Evolutionary conservation across 2,113 vertebrate genomes (phyloP).

Genomic region (Corapipo altera): DNA sequence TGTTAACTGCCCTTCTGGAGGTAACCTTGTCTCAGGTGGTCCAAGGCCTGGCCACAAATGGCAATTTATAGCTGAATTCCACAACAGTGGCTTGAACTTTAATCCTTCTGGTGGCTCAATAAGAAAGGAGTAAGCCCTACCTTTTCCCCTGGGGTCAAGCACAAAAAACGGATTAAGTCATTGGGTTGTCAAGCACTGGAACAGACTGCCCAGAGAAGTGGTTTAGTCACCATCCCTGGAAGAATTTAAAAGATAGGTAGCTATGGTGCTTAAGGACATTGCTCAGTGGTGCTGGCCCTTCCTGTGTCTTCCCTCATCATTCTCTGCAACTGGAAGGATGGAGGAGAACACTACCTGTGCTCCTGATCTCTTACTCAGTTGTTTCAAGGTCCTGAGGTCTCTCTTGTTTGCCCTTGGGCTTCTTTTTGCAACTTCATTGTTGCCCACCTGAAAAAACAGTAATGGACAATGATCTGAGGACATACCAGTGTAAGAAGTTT

Average conservation of each 20-base stretch:
- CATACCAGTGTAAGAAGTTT: neutral
- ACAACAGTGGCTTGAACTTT: neutral
- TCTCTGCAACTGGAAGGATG: neutral
- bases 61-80: neutral
- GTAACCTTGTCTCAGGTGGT: neutral
- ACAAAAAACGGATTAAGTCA: neutral
- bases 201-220: neutral
- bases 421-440: neutral
- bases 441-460: neutral
- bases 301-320: neutral
- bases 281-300: neutral
- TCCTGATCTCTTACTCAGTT: neutral
- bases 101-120: neutral
- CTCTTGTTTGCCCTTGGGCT: neutral
- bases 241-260: neutral
- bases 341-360: neutral
- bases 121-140: neutral
- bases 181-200: neutral
- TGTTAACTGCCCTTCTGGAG: neutral
- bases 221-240: neutral
- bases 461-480: neutral
- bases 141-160: neutral
- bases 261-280: neutral
- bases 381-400: neutral
- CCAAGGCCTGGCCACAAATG: neutral